Evolutionary conservation across 2,888 invertebrate species (phyloP), one percentile per base, ranked within the genome.

Genomic region (Onthophagus sagittarius): DNA sequence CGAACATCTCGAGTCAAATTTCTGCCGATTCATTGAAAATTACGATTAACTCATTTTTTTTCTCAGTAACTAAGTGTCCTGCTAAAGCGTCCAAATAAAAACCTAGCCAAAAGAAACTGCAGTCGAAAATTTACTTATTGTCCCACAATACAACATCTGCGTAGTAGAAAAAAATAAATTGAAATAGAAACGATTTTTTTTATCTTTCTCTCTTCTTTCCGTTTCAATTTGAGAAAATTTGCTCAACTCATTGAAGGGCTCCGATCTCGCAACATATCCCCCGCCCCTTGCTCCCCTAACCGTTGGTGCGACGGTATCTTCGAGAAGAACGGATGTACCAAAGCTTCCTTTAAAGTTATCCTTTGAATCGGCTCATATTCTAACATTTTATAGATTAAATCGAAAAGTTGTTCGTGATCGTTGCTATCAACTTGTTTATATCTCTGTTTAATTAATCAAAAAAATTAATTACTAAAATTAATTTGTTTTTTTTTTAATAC

Each of bases 281-380:
- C 87, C 62, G 85, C 84, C 13, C 86, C 86, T 15, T 86, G 85
- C 69, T 88, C 88, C 83, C 91, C 90, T 80, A 95, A 88, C 82
- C 93, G 89, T 83, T 94, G 94, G 80, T 93, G 91, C 73, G 90
- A 88, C 76, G 95, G 92, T 82, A 97, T 90, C 83, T 93, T 92
- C 82, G 91, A 92, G 88, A 99, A 99, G 89, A 98, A 98, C 72
- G 96, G 94, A 88, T 99, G 99, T 71, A 90, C 87, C 81, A 99
- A 87, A 13, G 98, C 96, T 81, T 98, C 97, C 74, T 89, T 89
- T 80, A 99, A 88, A 80, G 94, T 92, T 82, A 99, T 92, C 77
- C 99, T 90, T 83, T 95, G 93, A 76, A 92, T 88, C 32, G 99
- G 99, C 85, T 99, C 98, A 86, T 98, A 99, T 81, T 97, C 98